Conservation (phyloP, 2,888 invertebrate species). For the Lypha dubia region DNA sequence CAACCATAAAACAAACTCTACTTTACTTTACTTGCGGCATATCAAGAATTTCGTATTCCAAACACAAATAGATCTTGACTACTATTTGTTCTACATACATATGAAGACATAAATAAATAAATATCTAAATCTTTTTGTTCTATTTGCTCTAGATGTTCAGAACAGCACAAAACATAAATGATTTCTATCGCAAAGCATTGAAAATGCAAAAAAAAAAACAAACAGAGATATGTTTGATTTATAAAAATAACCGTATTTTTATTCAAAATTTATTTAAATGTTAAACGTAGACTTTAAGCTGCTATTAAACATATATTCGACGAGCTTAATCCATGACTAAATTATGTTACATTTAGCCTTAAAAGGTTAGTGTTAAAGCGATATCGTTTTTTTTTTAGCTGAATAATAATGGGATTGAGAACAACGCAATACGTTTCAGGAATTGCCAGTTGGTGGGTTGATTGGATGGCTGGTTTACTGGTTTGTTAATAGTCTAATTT, state of each 20-base stretch:
- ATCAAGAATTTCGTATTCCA: constrained; percentile 24
- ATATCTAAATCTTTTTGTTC: constrained; percentile 7
- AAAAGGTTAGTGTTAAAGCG: constrained; percentile 41
- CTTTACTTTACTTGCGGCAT: not conserved
- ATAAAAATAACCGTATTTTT: not conserved
- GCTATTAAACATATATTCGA: not conserved
- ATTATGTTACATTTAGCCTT: constrained; percentile 25
- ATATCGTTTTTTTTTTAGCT: not conserved
- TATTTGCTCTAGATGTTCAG: constrained; percentile 37
- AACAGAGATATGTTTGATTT: not conserved
- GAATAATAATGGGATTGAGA: constrained; percentile 17
- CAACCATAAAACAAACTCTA: constrained; percentile 22
- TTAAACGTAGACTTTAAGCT: constrained; percentile 15
- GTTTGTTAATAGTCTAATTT: too few species aligned
- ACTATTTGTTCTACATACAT: constrained; percentile 44
- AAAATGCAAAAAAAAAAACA: constrained; percentile 12
- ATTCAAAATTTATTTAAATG: not conserved
- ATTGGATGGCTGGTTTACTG: too few species aligned
- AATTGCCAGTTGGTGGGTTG: not conserved
- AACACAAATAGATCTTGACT: constrained; percentile 25
- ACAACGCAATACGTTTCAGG: not conserved
- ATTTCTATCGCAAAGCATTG: constrained; percentile 30
- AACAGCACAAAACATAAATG: constrained; percentile 29
- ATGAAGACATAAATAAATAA: constrained; percentile 18
- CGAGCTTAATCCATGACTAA: constrained; percentile 28